phyloP scores from a whole-genome alignment of 2,113 vertebrate species.

The Chaetodon auriga region DNA sequence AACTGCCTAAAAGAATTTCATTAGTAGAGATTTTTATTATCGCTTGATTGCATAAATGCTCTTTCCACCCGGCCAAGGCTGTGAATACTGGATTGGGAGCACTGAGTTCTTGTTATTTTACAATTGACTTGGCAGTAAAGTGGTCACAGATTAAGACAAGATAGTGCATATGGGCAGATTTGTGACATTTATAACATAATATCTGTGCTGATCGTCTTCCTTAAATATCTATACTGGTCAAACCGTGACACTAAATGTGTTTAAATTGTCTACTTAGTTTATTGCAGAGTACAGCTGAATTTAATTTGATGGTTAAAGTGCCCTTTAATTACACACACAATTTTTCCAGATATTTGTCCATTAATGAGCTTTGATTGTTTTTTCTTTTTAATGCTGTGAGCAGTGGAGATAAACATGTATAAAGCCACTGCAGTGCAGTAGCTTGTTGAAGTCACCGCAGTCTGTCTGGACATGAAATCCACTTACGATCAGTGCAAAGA shows the following conservation, averaged over 20 bases:
- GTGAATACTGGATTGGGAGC: neutral
- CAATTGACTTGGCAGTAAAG: neutral
- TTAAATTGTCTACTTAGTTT: neutral
- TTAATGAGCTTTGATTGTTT: slow-evolving; percentile 21
- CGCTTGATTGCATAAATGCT: neutral
- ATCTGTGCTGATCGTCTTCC: neutral
- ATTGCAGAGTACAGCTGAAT: slow-evolving; percentile 11
- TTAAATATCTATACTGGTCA: neutral
- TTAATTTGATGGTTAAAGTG: slow-evolving; percentile 16
- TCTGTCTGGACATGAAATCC: neutral
- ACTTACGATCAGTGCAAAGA: slow-evolving; percentile 28
- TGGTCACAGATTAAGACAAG: slow-evolving; percentile 9
- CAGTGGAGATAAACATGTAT: neutral
- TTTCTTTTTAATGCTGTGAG: neutral
- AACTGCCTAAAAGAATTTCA: neutral
- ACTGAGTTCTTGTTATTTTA: slow-evolving; percentile 2
- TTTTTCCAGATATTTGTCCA: slow-evolving; percentile 25
- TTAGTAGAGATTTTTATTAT: slow-evolving; percentile 7
- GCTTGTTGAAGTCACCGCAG: neutral
- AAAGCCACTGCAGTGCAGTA: neutral
- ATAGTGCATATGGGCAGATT: neutral
- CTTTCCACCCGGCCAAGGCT: neutral
- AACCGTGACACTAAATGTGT: slow-evolving; percentile 18
- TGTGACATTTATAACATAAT: neutral
- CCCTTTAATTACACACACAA: slow-evolving; percentile 31